A percentile compares a stretch with the other conserved stretches of the same genome.
These are phyloP conservation scores for Campylomormyrus numenius DNA, from an alignment of 2,113 vertebrate genomes.

Conservation along the genomic window DNA sequence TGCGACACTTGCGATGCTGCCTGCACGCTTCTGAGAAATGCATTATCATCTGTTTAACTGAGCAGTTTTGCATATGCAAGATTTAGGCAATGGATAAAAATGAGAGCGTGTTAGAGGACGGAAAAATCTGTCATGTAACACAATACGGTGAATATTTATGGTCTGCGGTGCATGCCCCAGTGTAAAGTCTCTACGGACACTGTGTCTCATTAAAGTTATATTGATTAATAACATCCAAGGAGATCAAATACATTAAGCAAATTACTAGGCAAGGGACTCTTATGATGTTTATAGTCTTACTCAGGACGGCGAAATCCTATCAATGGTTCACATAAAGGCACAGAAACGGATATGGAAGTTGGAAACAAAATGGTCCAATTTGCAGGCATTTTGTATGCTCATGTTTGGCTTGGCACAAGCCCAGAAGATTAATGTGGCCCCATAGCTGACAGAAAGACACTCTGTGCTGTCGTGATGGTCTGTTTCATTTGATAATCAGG, in stretches of 20 bases:
- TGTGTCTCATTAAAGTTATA: conserved; percentile 44
- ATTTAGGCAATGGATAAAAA: not conserved
- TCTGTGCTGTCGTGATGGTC: conserved; percentile 58
- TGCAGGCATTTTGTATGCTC: conserved; percentile 46
- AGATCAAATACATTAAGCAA: conserved; percentile 47
- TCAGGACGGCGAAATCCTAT: conserved; percentile 34
- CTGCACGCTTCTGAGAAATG: not conserved
- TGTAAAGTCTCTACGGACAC: conserved; percentile 37
- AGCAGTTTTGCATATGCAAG: not conserved
- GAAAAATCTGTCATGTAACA: conserved; percentile 1
- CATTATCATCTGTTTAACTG: conserved; percentile 1
- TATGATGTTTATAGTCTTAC: conserved; percentile 40
- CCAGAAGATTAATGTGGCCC: conserved; percentile 54
- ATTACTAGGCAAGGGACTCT: conserved; percentile 35
- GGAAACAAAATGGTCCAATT: conserved; percentile 41
- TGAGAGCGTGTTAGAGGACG: not conserved
- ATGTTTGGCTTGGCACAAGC: conserved; percentile 49
- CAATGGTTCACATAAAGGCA: conserved; percentile 29
- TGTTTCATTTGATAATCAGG: conserved; percentile 62
- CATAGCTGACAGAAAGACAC: conserved; percentile 45
- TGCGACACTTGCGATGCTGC: too few species aligned
- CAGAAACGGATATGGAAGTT: conserved; percentile 29
- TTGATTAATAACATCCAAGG: conserved; percentile 55
- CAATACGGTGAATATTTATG: conserved; percentile 16
- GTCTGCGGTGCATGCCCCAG: conserved; percentile 13